phyloP scores from a whole-genome alignment of 2,888 invertebrate genomes.

The Masnerella sp. region DNA sequence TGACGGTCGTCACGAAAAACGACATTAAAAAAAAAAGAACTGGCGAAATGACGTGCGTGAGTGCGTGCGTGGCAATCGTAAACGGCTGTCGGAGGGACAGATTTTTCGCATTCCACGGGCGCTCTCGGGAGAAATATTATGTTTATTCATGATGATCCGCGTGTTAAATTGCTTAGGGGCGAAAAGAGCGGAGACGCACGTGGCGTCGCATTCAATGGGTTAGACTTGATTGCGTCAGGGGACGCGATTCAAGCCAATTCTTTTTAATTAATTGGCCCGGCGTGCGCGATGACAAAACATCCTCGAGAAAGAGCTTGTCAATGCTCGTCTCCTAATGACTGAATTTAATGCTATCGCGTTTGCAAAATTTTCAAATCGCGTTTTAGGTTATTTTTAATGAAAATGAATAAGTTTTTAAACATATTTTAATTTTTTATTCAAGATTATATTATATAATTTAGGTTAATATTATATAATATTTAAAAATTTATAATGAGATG shows the following conservation, averaged over 20 bases:
- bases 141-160: slow-evolving; percentile 58
- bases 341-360: too few species aligned
- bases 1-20: slow-evolving; percentile 51
- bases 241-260: slow-evolving; percentile 30
- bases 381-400: too few species aligned
- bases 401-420: too few species aligned
- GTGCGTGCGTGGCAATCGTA: slow-evolving; percentile 48
- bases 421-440: too few species aligned
- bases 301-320: too few species aligned
- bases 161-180: slow-evolving; percentile 52
- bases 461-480: too few species aligned
- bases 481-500: too few species aligned
- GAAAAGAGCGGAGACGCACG: slow-evolving; percentile 44
- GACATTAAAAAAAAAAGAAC: slow-evolving; percentile 20
- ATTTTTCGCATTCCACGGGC: slow-evolving; percentile 55
- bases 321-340: too few species aligned
- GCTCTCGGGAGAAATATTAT: slow-evolving; percentile 54
- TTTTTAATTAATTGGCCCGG: slow-evolving; percentile 48
- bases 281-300: slow-evolving; percentile 13
- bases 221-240: slow-evolving; percentile 39
- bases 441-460: too few species aligned
- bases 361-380: too few species aligned
- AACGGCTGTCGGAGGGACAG: slow-evolving; percentile 47
- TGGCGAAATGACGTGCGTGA: slow-evolving; percentile 39
- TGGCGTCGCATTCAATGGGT: slow-evolving; percentile 48